phyloP scores from a whole-genome alignment of 2,888 invertebrate species.

The Cephus sareptanus region DNA sequence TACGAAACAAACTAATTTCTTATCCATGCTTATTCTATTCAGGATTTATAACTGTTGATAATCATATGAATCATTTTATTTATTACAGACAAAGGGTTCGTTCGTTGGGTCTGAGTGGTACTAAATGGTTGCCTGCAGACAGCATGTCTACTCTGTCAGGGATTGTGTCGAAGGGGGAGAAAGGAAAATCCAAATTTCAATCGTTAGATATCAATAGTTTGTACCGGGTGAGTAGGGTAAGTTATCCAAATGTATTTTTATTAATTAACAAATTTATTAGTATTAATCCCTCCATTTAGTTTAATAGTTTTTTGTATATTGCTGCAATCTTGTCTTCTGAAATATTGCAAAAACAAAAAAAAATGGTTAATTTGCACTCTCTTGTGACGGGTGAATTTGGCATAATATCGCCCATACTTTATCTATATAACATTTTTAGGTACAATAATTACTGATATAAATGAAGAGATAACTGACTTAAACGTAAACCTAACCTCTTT shows the following conservation, averaged over 20 bases:
- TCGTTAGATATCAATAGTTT: constrained; percentile 98
- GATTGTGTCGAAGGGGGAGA: constrained; percentile 86
- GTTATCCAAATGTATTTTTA: constrained; percentile 55
- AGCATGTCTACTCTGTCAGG: constrained; percentile 97
- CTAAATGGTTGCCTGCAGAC: constrained; percentile 94
- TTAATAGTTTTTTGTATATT: not conserved
- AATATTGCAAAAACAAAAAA: not conserved
- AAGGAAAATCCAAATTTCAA: constrained; percentile 95
- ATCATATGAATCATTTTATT: constrained; percentile 17
- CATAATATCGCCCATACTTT: not conserved
- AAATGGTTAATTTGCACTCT: not conserved
- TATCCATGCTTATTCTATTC: not conserved
- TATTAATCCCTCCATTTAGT: not conserved
- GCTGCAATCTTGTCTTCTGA: not conserved
- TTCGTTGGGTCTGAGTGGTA: constrained; percentile 81
- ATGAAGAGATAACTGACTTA: not conserved
- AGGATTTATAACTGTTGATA: not conserved
- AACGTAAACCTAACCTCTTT: not conserved
- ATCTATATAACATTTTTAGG: not conserved
- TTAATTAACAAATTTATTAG: not conserved
- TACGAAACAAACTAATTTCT: not conserved
- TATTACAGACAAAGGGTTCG: constrained; percentile 75
- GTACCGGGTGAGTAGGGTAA: constrained; percentile 87
- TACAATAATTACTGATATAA: not conserved
- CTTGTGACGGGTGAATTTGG: not conserved